These are phyloP conservation scores for Acyrthosiphon pisum DNA, from an alignment of 1,140 invertebrate species.

Conservation along the genomic window DNA sequence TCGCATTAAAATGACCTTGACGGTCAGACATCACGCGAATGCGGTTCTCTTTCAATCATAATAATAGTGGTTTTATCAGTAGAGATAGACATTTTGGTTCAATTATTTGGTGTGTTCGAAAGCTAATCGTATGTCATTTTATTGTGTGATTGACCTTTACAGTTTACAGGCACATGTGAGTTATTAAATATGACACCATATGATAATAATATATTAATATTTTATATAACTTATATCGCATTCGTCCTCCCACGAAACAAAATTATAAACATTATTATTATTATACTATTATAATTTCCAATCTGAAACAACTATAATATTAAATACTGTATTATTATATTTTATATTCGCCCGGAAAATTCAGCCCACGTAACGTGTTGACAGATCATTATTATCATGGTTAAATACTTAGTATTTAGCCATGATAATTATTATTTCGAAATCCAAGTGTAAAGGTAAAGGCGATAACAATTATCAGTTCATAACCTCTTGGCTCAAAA, in stretches of 20 bases:
- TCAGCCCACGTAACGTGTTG: background rate
- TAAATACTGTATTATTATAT: background rate
- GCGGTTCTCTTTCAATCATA: background rate
- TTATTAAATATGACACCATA: background rate
- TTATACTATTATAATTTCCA: no score
- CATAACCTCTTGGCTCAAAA: no score
- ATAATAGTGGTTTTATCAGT: conserved; percentile 4
- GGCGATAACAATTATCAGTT: no score
- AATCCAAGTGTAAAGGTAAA: background rate
- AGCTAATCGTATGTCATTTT: background rate
- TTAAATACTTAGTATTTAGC: no score
- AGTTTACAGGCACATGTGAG: background rate
- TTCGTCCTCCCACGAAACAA: background rate
- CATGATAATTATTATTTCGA: background rate
- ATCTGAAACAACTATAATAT: background rate
- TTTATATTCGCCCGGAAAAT: background rate
- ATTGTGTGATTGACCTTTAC: background rate
- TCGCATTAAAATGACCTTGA: background rate
- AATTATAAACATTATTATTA: background rate
- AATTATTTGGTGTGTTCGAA: background rate
- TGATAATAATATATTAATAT: background rate
- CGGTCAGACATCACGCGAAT: background rate
- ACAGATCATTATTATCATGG: no score
- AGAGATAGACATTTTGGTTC: background rate
- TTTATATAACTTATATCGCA: background rate